Evolutionary conservation across 2,113 vertebrate genomes (phyloP), one percentile per base, ranked within the genome.

Genomic region (Mystacornis crossleyi): DNA sequence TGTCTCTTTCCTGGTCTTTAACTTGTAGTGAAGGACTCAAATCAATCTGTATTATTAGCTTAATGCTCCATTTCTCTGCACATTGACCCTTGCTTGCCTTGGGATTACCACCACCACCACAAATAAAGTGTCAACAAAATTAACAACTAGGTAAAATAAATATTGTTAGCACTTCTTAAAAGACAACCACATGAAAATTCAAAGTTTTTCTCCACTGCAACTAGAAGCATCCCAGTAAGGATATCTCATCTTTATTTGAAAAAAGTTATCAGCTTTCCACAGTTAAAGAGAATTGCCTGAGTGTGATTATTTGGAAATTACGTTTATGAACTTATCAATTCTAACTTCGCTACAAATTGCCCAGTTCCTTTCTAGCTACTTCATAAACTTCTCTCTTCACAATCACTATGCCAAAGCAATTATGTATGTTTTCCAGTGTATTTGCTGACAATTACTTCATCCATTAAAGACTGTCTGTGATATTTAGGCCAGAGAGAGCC

Each of bases 381-480:
- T 73, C 34, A 78, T 20, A 36, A 50, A 42, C 26, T 48, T 55
- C 20, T 73, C 58, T 86, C 81, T 58, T 74, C 31, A 36, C 10
- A 2, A 40, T 31, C 38, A 62, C 48, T 66, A 62, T n/a, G 23
- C 33, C 45, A 74, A 71, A 66, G 28, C 24, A 94, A 40, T n/a
- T 36, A 16, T 1, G 3, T 15, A 4, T 28, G 40, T 74, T 84
- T 28, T 57, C 18, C 9, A 67, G 19, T 2, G 12, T 62, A 89
- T n/a, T 10, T 62, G 29, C 57, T 57, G 55, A 29, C 18, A 81
- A 43, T 40, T 42, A 50, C 21, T 82, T 75, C 42, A 88, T 48
- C 14, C 6, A 1, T 19, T 62, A n/a, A 67, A 54, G 6, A 71
- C 0, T 45, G 65, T 10, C 8, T 12, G 62, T 1, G 1, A 18